Base-by-base conservation (phyloP, 2,888 invertebrate species). In the Corythucha ciliata region DNA sequence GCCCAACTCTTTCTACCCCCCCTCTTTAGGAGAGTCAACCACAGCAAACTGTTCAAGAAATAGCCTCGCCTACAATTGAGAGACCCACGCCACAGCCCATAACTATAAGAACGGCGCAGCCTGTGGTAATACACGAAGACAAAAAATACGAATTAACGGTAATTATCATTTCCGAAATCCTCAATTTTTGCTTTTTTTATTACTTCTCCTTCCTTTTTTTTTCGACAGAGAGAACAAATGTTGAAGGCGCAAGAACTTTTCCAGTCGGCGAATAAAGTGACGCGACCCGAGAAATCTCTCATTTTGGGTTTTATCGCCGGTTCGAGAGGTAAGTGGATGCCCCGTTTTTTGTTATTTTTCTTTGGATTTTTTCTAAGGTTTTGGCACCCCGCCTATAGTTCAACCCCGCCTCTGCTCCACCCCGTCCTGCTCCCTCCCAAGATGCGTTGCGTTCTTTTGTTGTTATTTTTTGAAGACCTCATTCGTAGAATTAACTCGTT, bases 221-320 rank as follows among this genome's bases (percentile, higher is more conserved):
- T 44, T 60, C 74, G 74, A 10, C 72, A 93, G 91, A 81, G 86
- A 66, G 93, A 94, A 69, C 91, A 94, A 78, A 92, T 93, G 81
- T 73, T 88, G 67, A 91, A 93, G 68, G 96, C 94, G 1, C 93
- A 94, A 68, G 93, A 96, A 66, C 94, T 97, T 89, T 96, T 97
- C 75, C 76, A 86, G 49, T 89, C 86, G 57, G 93, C 96, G 32
- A 96, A 96, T 68, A 85, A 89, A 65, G 93, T 97, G 47, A 94
- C 94, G 3, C 73, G 94, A 59, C 92, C 93, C 1, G 96, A 97
- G 68, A 97, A 97, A 67, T 93, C 94, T 48, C 82, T 97, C 46
- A 97, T 97, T 66, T 76, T 97, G 26, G 93, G 94, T 59, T 97
- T 97, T 66, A 96, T 97, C 92, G 94, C 94, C 45, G 97, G 96